These are phyloP conservation scores for Telmatherina bonti DNA, from an alignment of 2,797 vertebrate genomes.

Conservation along the genomic window DNA sequence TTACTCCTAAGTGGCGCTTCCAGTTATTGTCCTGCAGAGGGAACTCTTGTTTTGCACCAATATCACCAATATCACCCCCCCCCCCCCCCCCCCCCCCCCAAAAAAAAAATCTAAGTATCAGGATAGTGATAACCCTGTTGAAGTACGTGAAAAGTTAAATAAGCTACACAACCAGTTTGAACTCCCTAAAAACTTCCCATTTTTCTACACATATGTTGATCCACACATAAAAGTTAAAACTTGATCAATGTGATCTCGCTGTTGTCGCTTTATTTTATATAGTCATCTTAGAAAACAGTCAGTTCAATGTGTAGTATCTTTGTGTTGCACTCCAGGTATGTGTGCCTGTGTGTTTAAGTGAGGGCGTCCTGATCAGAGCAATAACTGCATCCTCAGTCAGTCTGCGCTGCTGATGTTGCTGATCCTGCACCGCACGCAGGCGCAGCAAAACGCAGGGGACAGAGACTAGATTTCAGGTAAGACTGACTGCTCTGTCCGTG, in stretches of 20 bases:
- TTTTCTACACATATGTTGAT: neutral
- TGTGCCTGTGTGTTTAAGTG: constrained; percentile 20
- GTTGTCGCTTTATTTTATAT: neutral
- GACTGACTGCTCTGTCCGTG: neutral
- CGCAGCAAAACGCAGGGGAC: constrained; percentile 18
- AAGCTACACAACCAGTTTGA: neutral
- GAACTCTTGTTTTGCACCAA: constrained; percentile 37
- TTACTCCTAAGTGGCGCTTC: constrained; percentile 23
- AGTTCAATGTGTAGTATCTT: neutral
- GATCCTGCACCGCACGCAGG: constrained; percentile 30
- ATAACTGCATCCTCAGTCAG: constrained; percentile 1
- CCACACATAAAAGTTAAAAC: neutral
- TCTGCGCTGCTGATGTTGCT: constrained; percentile 23
- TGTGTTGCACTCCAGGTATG: neutral
- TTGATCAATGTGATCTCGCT: neutral
- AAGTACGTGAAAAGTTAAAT: neutral
- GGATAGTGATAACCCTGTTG: neutral
- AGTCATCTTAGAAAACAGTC: neutral
- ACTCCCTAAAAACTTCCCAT: neutral
- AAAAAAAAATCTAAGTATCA: neutral
- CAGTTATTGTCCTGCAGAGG: constrained; percentile 53
- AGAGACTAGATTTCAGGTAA: constrained; percentile 37
- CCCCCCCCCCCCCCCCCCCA: too few relatives aligned
- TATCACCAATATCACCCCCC: neutral
- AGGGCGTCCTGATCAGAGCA: constrained; percentile 7